Evolutionary conservation across 2,797 vertebrate genomes (phyloP).

Genomic region (Corythornis leucogaster): DNA sequence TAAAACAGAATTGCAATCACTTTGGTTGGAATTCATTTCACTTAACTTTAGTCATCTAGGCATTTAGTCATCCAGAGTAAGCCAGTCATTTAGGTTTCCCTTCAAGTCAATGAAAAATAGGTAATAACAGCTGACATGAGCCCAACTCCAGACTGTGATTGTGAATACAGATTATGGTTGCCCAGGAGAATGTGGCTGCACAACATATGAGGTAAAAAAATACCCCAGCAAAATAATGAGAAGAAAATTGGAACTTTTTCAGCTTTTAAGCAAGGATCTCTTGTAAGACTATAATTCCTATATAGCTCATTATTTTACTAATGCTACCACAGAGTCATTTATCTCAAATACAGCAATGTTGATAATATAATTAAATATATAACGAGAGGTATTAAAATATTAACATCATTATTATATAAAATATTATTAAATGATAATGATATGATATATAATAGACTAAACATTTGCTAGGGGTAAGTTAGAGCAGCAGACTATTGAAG

Average conservation of each 20-base stretch:
- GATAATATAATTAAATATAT: no score
- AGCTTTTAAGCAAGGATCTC: not conserved
- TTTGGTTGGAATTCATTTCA: constrained; percentile 13
- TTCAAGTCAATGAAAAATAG: not conserved
- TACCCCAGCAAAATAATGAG: no score
- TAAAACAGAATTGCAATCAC: constrained; percentile 31
- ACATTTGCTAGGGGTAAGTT: not conserved
- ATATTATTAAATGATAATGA: no score
- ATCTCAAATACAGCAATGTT: not conserved
- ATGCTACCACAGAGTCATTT: not conserved
- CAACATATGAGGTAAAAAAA: not conserved
- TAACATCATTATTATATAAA: no score
- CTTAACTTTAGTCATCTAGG: not conserved
- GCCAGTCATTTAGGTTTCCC: not conserved
- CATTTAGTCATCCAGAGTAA: constrained; percentile 14
- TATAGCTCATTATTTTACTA: not conserved
- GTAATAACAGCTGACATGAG: not conserved
- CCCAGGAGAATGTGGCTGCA: not conserved
- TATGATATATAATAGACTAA: not conserved
- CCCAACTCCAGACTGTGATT: not conserved
- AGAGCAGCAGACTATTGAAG: not conserved
- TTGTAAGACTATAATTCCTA: not conserved
- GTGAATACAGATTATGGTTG: not conserved
- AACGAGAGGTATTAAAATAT: no score
- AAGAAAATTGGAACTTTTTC: not conserved